Base-by-base conservation (phyloP, 2,113 vertebrate genomes). In the Salvelinus alpinus region DNA sequence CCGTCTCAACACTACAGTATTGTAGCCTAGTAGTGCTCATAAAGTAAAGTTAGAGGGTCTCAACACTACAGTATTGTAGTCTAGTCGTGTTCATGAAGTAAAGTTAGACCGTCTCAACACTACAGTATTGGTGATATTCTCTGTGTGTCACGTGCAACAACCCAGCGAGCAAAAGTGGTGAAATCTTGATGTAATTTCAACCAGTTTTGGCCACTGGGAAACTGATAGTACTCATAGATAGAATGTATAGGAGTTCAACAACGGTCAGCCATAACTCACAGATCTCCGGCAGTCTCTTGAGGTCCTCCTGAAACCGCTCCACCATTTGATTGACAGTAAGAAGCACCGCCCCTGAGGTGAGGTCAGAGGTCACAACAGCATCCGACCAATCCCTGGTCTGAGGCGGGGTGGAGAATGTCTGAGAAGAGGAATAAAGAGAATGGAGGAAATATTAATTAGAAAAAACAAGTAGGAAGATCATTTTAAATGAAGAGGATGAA, bases 251-350 rank as follows among this genome's bases (percentile, higher is more conserved):
- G 31, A 34, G 27, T 18, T 27, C 57, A 2, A 44, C 22, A n/a
- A 51, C 57, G 47, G 2, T 25, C 25, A 59, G 6, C n/a, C 29
- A 70, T 12, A 27, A 85, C 91, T 87, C 80, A 93, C 91, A 88
- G 75, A 70, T 60, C 76, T 90, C 82, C 1, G 86, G 81, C 7
- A 94, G 82, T 66, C 76, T 90, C 5, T 22, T 65, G 57, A 93
- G 67, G 24, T 90, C 85, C 1, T 90, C 87, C 78, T 88, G 79
- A 57, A 91, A 60, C n/a, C 24, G 75, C 25, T 89, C 88, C 67
- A 91, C 70, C 75, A 79, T 78, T 16, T 87, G 80, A 81, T 68
- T 89, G 77, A 92, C 62, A 18, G 78, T 83, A 38, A 60, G 85
- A 71, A 92, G 77, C 16, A 91, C 72, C 9, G 47, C 54, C 5